phyloP scores from a whole-genome alignment of 37 sponge, comb jelly and placozoan species.

The Chondrosia reniformis region DNA sequence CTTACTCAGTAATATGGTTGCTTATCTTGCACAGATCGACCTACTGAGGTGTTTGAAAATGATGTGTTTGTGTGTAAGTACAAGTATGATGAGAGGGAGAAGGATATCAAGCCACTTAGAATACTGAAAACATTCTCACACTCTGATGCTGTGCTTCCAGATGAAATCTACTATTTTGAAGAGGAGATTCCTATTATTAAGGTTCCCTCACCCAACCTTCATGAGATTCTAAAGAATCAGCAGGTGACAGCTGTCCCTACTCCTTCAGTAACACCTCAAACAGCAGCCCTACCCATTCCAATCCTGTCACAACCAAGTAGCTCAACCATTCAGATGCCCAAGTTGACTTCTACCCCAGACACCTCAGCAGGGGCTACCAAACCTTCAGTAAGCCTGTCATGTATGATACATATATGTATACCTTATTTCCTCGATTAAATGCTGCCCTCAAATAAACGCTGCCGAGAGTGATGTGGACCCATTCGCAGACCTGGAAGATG shows the following conservation, averaged over 20 bases:
- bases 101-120: slow-evolving; percentile 67
- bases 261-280: too few species aligned
- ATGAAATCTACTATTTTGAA: slow-evolving; percentile 65
- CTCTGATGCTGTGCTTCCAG: slow-evolving; percentile 23
- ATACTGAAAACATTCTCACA: slow-evolving; percentile 47
- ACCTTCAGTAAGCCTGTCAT: too few species aligned
- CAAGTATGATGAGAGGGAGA: slow-evolving; percentile 81
- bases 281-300: too few species aligned
- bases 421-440: too few species aligned
- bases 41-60: slow-evolving; percentile 57
- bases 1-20: too few species aligned
- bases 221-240: not conserved
- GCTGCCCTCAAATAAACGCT: too few species aligned
- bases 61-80: slow-evolving; percentile 81
- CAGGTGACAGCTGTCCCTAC: not conserved
- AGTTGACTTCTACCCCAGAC: not conserved
- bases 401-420: too few species aligned
- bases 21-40: slow-evolving; percentile 45
- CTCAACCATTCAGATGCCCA: too few species aligned
- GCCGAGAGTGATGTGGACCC: too few species aligned
- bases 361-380: not conserved
- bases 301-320: too few species aligned
- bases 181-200: slow-evolving; percentile 52
- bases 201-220: slow-evolving; percentile 13
- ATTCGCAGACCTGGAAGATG: too few species aligned